A percentile compares a stretch with the other conserved stretches of the same genome.
These are phyloP conservation scores for Andrena minutula DNA, from an alignment of 2,888 invertebrate genomes.

Conservation along the genomic window DNA sequence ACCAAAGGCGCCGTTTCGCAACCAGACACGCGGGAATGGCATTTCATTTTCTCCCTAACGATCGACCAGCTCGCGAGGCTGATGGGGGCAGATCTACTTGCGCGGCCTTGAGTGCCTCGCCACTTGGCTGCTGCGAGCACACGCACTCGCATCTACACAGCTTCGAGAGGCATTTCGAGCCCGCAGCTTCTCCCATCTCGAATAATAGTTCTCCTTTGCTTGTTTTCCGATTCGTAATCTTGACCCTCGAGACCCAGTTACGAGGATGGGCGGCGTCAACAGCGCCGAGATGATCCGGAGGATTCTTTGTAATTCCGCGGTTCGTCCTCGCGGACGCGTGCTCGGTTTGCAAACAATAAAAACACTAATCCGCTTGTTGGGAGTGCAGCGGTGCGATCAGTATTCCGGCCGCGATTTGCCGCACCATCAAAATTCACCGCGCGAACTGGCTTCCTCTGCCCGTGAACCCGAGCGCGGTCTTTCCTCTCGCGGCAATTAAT, in stretches of 20 bases:
- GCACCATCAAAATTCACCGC: slow-evolving; percentile 47
- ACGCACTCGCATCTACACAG: not conserved
- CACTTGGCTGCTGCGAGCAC: not conserved
- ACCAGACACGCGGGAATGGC: not conserved
- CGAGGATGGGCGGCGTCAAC: not conserved
- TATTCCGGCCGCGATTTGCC: slow-evolving; percentile 37
- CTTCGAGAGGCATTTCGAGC: not conserved
- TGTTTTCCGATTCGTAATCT: not conserved
- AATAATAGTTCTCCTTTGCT: not conserved
- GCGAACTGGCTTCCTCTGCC: slow-evolving; percentile 31
- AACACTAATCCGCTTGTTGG: not conserved
- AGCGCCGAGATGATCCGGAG: too few relatives aligned
- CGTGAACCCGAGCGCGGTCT: slow-evolving; percentile 41
- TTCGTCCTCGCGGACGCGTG: slow-evolving; percentile 32
- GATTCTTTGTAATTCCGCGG: slow-evolving; percentile 5
- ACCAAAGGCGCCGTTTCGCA: not conserved
- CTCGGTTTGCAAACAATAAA: slow-evolving; percentile 38
- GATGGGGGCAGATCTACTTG: slow-evolving; percentile 50
- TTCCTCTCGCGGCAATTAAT: slow-evolving; percentile 24
- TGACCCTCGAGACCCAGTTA: not conserved
- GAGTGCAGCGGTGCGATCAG: slow-evolving; percentile 6
- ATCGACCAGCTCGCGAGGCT: slow-evolving; percentile 66
- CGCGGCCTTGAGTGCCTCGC: slow-evolving; percentile 42
- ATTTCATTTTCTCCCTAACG: slow-evolving; percentile 10
- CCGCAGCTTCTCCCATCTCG: not conserved